Conservation (phyloP, 2,113 vertebrate genomes). For the Carollia perspicillata region DNA sequence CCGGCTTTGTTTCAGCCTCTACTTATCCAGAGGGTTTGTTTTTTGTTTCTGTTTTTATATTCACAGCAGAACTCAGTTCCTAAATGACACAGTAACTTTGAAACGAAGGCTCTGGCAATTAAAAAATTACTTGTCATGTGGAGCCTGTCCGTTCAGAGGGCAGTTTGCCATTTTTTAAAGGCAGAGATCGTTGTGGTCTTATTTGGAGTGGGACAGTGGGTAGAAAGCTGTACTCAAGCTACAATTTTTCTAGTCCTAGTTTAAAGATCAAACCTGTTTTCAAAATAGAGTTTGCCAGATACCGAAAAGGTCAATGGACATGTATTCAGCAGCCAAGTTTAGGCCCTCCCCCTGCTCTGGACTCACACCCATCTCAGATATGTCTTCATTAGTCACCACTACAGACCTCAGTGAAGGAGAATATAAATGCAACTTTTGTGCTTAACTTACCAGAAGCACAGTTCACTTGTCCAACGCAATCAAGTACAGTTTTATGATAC, state of each 20-base stretch:
- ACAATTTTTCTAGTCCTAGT: conserved; percentile 45
- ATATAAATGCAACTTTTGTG: conserved; percentile 44
- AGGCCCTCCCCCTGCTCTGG: neutral
- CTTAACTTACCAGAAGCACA: conserved; percentile 48
- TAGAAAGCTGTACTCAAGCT: neutral
- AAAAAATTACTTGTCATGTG: neutral
- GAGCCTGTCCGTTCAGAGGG: neutral
- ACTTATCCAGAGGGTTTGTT: neutral
- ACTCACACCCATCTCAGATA: conserved; percentile 52
- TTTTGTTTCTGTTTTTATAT: neutral
- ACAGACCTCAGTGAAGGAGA: neutral
- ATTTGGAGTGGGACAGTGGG: neutral
- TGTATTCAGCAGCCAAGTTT: conserved; percentile 46
- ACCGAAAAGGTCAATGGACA: conserved; percentile 60
- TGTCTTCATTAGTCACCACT: conserved; percentile 60
- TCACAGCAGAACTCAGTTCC: neutral
- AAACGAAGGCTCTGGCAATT: neutral
- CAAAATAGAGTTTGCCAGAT: conserved; percentile 50
- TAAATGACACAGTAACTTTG: neutral
- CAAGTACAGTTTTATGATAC: conserved; percentile 52
- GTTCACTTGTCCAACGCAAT: conserved; percentile 54
- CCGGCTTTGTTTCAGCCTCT: neutral
- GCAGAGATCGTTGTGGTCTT: conserved; percentile 21
- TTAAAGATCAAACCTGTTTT: conserved; percentile 65
- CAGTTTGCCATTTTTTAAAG: neutral